Conservation (phyloP, 1,140 invertebrate genomes). For the Drosophila chauvacae region DNA sequence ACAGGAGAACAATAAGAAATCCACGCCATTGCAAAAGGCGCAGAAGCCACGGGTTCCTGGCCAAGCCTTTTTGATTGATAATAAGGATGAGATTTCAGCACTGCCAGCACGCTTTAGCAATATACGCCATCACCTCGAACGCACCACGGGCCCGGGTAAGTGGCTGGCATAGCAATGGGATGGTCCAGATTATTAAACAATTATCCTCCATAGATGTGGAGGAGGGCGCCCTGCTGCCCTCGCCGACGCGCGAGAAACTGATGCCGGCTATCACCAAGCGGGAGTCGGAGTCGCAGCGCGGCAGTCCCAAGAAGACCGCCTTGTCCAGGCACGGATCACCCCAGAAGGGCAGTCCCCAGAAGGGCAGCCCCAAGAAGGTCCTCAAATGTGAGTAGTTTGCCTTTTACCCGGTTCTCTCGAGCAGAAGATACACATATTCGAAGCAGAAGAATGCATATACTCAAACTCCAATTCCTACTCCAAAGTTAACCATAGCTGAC, state of each 20-base stretch:
- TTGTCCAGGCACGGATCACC: conserved; percentile 83
- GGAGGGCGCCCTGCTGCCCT: conserved; percentile 87
- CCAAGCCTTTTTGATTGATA: conserved; percentile 82
- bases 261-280: conserved; percentile 88
- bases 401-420: neutral
- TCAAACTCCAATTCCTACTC: conserved; percentile 23
- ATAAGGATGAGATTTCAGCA: conserved; percentile 85
- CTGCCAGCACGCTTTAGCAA: conserved; percentile 85
- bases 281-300: conserved; percentile 87
- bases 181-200: neutral
- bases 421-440: conserved; percentile 12
- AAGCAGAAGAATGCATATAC: conserved; percentile 8
- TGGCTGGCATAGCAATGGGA: neutral
- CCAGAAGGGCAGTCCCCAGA: conserved; percentile 86
- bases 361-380: conserved; percentile 89
- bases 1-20: conserved; percentile 93
- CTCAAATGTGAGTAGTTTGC: conserved; percentile 78
- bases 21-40: conserved; percentile 87
- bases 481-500: conserved; percentile 47
- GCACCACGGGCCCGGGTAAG: conserved; percentile 88
- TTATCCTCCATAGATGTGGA: conserved; percentile 76
- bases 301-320: conserved; percentile 83
- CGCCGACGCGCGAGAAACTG: conserved; percentile 89
- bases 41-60: conserved; percentile 78
- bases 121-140: conserved; percentile 89